Percentiles rank a stretch among this genome's conserved stretches.
These are phyloP conservation scores for Chelonus formosanus DNA, from an alignment of 2,888 invertebrate genomes.

Conservation along the genomic window DNA sequence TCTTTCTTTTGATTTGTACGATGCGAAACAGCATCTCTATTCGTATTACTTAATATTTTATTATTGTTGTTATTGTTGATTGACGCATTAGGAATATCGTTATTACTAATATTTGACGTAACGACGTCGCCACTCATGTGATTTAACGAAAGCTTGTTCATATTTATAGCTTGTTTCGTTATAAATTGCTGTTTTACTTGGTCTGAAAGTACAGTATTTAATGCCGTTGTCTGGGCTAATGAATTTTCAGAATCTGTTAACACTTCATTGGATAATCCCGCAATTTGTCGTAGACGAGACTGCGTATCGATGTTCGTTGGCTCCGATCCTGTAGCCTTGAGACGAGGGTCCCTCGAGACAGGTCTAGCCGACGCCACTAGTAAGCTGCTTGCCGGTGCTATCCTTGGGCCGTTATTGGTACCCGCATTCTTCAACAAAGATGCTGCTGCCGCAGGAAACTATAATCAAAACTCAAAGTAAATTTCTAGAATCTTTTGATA, in stretches of 20 bases:
- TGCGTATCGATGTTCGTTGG: slow-evolving; percentile 47
- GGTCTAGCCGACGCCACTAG: slow-evolving; percentile 66
- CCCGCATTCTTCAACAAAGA: slow-evolving; percentile 55
- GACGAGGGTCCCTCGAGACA: slow-evolving; percentile 61
- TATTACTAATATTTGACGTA: slow-evolving; percentile 55
- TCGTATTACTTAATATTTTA: slow-evolving; percentile 58
- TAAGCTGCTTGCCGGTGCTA: slow-evolving; percentile 69
- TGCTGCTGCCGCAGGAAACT: slow-evolving; percentile 57
- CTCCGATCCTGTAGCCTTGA: slow-evolving; percentile 51
- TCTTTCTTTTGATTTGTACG: slow-evolving; percentile 63
- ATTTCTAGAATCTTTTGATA: slow-evolving; percentile 17
- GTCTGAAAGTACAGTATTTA: slow-evolving; percentile 59
- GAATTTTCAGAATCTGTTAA: slow-evolving; percentile 17
- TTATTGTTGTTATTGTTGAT: slow-evolving; percentile 56
- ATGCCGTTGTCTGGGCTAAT: slow-evolving; percentile 41
- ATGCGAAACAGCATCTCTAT: slow-evolving; percentile 62
- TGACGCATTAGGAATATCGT: slow-evolving; percentile 57
- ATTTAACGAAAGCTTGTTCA: slow-evolving; percentile 55
- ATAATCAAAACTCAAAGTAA: slow-evolving; percentile 31
- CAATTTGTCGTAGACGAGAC: slow-evolving; percentile 49
- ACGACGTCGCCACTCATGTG: slow-evolving; percentile 52
- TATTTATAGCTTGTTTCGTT: slow-evolving; percentile 57
- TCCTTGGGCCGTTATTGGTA: slow-evolving; percentile 63
- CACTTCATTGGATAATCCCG: slow-evolving; percentile 19
- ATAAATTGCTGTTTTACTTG: slow-evolving; percentile 60